These are phyloP conservation scores for Microtus ochrogaster DNA, from an alignment of 2,113 vertebrate species.

Conservation along the genomic window DNA sequence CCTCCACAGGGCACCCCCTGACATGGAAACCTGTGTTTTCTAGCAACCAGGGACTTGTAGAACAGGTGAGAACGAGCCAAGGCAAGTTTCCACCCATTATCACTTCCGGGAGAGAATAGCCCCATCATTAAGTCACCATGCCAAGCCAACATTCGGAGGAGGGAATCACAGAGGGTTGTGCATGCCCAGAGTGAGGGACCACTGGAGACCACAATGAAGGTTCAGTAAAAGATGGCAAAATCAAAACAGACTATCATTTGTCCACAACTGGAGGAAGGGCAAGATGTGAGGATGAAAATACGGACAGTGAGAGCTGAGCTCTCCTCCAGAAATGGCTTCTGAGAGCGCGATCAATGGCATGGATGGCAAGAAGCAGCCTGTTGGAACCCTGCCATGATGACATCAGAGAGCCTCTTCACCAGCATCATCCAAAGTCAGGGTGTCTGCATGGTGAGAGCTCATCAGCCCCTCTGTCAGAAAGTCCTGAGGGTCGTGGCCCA, in stretches of 20 bases:
- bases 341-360: fast-evolving
- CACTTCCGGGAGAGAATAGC: neutral
- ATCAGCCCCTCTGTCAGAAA: neutral
- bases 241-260: neutral
- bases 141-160: neutral
- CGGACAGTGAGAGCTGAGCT: neutral
- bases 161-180: fast-evolving
- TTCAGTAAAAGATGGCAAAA: fast-evolving
- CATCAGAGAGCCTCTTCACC: neutral
- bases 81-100: fast-evolving
- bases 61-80: neutral
- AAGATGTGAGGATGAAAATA: neutral
- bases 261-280: too few relatives aligned
- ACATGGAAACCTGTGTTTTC: fast-evolving
- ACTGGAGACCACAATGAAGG: too few relatives aligned
- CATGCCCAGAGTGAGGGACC: neutral
- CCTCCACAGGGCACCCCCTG: fast-evolving
- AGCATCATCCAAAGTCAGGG: neutral
- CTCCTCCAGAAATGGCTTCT: neutral
- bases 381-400: neutral
- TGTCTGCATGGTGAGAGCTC: neutral
- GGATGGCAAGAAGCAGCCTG: fast-evolving
- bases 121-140: neutral
- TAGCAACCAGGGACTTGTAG: neutral
- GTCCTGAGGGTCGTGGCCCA: neutral